Evolutionary conservation across 2,113 vertebrate genomes (phyloP), one percentile per base, ranked within the genome.

Genomic region (Tor tambroides): DNA sequence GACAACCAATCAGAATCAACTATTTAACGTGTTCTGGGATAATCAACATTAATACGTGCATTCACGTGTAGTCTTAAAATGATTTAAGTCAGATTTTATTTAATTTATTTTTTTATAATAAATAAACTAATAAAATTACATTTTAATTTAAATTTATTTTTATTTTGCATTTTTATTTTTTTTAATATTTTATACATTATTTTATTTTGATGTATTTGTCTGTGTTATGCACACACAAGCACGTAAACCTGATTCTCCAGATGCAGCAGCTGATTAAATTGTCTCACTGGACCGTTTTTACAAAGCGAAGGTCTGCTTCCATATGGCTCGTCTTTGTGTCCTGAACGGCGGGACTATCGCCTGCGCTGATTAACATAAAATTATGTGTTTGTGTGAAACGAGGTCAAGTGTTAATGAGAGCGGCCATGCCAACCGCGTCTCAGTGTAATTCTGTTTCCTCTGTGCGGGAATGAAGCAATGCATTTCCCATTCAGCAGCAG

Each of bases 351-450:
- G 77, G 84, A 82, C 26, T 87, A 87, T 56, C 56, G 19, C 26
- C 89, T 51, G 83, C 83, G 61, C 88, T 74, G 87, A 92, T 93
- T 92, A 93, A 80, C 87, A 90, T 89, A 67, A 90, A 92, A 93
- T 92, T 83, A 91, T 86, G 80, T 88, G 89, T 91, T 92, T 89
- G 87, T 87, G 85, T 89, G 90, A 84, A 90, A 91, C 87, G 87
- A 91, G 90, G 92, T 93, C 91, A 92, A 90, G 85, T 26, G 75
- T 84, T 85, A 91, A 90, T 91, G 85, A 88, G 86, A 90, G 79
- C 69, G 85, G 87, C 89, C 84, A 51, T 49, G 26, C 69, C 49
- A 35, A 21, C 85, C 89, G 86, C 85, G 56, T 46, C 83, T 91
- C 81, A 61, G 83, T 89, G 92, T 91, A 89, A 90, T 93, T 91